Conservation (phyloP, 2,113 vertebrate species). For the Mesitornis unicolor region DNA sequence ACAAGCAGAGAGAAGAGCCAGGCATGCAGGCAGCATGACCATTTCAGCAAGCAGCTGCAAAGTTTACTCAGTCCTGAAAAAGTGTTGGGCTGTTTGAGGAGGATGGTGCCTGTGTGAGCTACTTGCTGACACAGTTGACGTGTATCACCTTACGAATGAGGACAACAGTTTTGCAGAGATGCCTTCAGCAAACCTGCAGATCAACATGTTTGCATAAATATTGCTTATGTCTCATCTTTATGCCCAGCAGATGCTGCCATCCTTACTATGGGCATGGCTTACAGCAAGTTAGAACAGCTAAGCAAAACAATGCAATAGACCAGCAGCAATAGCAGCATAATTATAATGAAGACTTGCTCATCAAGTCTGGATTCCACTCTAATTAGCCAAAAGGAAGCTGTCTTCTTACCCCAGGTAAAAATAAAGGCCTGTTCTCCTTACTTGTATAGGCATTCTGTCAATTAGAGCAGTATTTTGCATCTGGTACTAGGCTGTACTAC, state of each 20-base stretch:
- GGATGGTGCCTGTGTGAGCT: background rate
- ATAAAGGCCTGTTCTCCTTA: rapidly evolving
- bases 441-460: background rate
- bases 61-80: background rate
- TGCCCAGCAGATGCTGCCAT: background rate
- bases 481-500: background rate
- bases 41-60: background rate
- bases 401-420: too few relatives aligned
- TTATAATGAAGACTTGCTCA: background rate
- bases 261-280: background rate
- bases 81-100: background rate
- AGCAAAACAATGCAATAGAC: background rate
- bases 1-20: background rate
- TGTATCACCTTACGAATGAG: background rate
- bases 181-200: background rate
- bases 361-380: background rate
- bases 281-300: background rate
- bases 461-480: background rate
- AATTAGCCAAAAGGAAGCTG: background rate
- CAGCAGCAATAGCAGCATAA: background rate
- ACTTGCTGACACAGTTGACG: background rate
- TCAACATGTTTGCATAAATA: background rate
- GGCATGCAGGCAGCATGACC: background rate
- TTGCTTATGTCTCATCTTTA: background rate
- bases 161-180: background rate